phyloP scores from a whole-genome alignment of 2,113 vertebrate species.

The Protobothrops mucrosquamatus region DNA sequence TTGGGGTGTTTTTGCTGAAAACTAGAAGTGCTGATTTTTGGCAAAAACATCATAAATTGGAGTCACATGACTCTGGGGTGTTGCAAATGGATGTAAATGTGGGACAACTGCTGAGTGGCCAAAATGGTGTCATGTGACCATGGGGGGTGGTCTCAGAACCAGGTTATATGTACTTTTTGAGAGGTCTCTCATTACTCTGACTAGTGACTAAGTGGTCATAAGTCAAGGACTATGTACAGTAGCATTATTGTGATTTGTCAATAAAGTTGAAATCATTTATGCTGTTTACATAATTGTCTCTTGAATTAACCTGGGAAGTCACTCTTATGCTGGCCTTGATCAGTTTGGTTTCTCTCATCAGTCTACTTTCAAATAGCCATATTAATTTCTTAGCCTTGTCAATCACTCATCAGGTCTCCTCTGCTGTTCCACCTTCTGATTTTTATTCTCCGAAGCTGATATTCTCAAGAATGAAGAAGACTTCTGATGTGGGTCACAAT shows the following conservation, averaged over 20 bases:
- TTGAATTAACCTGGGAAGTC: neutral
- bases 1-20: too few relatives aligned
- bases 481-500: neutral
- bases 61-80: too few relatives aligned
- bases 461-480: neutral
- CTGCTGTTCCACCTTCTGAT: neutral
- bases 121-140: too few relatives aligned
- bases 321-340: neutral
- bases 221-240: neutral
- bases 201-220: neutral
- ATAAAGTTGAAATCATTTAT: neutral
- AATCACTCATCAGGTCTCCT: neutral
- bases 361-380: neutral
- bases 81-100: too few relatives aligned
- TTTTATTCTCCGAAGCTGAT: neutral
- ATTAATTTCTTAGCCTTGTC: neutral
- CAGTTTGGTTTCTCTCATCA: neutral
- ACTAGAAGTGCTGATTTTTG: too few relatives aligned
- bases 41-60: too few relatives aligned
- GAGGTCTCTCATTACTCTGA: neutral
- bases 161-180: too few relatives aligned
- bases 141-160: too few relatives aligned
- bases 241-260: neutral
- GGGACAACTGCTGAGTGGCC: too few relatives aligned
- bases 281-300: neutral